Evolutionary conservation across 2,113 vertebrate genomes (phyloP), one percentile per base, ranked within the genome.

Genomic region (Hassar affinis): DNA sequence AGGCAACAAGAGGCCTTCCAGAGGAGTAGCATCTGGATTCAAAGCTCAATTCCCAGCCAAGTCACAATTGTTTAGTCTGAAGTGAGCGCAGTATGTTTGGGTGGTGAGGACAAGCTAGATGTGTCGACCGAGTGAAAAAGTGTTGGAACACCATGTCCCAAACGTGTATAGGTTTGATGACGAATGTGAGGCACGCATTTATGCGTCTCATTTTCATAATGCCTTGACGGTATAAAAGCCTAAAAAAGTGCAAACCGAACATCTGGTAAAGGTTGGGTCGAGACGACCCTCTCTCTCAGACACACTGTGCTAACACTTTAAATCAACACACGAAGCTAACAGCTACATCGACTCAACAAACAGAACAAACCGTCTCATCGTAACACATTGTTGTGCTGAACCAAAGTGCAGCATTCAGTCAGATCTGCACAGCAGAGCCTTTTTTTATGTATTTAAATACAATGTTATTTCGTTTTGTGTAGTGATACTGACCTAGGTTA

Each of bases 31-130:
- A 97, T 98, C 97, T 98, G 97, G 96, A 97, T 95, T 93, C 94
- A 94, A 93, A 96, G 94, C 93, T 93, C 94, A 64, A 93, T 95
- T 97, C 95, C 94, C 96, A 96, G 96, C 95, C 96, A 96, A 97
- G 96, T 95, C 95, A 93, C 94, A 95, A 96, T 96, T 99, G 97
- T 99, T 99, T 99, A 98, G 97, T 99, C 98, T 99, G 94, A 95
- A 95, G 94, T 87, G 88, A 90, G 91, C 87, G 90, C 74, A 79
- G 84, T 81, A 75, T 82, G 78, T 52, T 71, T 49, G 84, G 68
- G 82, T 51, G 64, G 59, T 86, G 22, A 59, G 79, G 88, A 88
- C 72, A 79, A 54, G 71, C 54, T 7, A 76, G 88, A 86, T 88
- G 87, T 85, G 82, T 86, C 89, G 82, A 87, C 83, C 84, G 61